Base-by-base conservation (phyloP, 1,140 invertebrate species). In the Scaptomyza hsui region DNA sequence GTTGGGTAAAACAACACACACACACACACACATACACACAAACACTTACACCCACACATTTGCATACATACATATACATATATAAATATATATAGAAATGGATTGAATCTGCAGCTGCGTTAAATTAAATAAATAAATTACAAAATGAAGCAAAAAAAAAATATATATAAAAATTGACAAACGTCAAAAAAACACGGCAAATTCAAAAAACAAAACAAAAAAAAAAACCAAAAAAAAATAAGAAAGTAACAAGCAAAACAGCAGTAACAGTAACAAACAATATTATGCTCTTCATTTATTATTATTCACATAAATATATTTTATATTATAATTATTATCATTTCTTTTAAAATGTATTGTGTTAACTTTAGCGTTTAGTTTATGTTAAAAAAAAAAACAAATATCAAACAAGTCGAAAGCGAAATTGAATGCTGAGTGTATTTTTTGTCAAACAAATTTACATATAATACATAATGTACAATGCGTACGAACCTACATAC, bases 371-470 rank as follows among this genome's bases (percentile, higher is more conserved):
- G 70, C 56, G 29, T 47, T 61, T 72, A 72, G 56, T 72, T 72
- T 72, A 68, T 68, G 55, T 60, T 60, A 68, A 68, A 72, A 59
- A 49, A 49, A 39, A 59, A 64, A 53, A 51, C 13, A 72, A 65
- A 60, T 16, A 53, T n/a, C n/a, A 10, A 71, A 71, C 42, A 67
- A 59, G 48, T 18, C 53, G 59, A 59, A 15, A 60, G 61, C 52
- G 45, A 47, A 55, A 61, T 60, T 55, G 41, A 69, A 62, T 75
- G 75, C 77, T 67, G 77, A 80, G 70, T 88, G 81, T 86, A 88
- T 86, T 88, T 86, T 86, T 86, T 86, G 81, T 86, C 81, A 88
- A 86, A 86, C 81, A 86, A 85, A 85, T 77, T 77, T 85, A 85
- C 76, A 86, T 79, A 82, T 49, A 63, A 61, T 60, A 65, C 72